These are phyloP conservation scores for Netelia melanura DNA, from an alignment of 2,888 invertebrate genomes.

Conservation along the genomic window DNA sequence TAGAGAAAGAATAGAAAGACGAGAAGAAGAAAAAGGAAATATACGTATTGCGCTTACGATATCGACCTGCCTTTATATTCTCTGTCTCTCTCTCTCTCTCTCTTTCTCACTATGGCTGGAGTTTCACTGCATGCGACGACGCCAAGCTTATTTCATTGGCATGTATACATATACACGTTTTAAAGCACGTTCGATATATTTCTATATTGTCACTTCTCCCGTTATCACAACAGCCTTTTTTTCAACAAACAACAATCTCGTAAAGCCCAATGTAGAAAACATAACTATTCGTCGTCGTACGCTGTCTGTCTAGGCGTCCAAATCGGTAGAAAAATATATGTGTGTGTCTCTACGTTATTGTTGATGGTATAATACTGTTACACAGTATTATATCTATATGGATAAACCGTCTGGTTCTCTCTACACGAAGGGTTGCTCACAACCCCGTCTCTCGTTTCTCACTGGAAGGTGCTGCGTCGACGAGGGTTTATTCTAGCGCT, in stretches of 20 bases:
- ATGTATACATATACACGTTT: slow-evolving; percentile 26
- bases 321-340: slow-evolving; percentile 74
- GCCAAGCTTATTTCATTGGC: slow-evolving; percentile 48
- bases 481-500: slow-evolving; percentile 6
- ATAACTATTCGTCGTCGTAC: slow-evolving; percentile 42
- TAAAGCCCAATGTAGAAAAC: slow-evolving; percentile 54
- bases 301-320: slow-evolving; percentile 17
- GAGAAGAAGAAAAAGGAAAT: slow-evolving; percentile 53
- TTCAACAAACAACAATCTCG: slow-evolving; percentile 34
- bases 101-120: slow-evolving; percentile 39
- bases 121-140: slow-evolving; percentile 53
- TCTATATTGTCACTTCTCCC: slow-evolving; percentile 45
- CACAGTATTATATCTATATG: slow-evolving; percentile 59
- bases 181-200: slow-evolving; percentile 48
- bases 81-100: slow-evolving; percentile 19
- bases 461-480: slow-evolving; percentile 36
- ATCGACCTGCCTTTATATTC: slow-evolving; percentile 65
- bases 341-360: slow-evolving; percentile 37
- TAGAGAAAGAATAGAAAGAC: not conserved
- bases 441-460: slow-evolving; percentile 63
- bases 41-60: slow-evolving; percentile 70
- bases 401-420: slow-evolving; percentile 59
- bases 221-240: slow-evolving; percentile 25
- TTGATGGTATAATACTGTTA: slow-evolving; percentile 36
- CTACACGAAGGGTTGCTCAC: slow-evolving; percentile 53